These are phyloP conservation scores for Ranitomeya variabilis DNA, from an alignment of 2,113 vertebrate genomes.

Conservation along the genomic window DNA sequence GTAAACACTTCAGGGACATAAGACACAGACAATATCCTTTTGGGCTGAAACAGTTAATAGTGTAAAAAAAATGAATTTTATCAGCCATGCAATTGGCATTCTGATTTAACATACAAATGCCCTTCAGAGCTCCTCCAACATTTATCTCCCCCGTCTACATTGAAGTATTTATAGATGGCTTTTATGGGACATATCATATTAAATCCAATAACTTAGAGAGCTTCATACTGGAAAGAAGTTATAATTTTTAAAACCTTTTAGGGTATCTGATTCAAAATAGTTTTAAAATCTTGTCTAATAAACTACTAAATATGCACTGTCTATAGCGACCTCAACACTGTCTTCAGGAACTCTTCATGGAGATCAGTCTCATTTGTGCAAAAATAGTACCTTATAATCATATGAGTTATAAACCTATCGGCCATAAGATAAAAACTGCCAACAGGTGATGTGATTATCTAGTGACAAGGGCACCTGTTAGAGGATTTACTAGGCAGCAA, in stretches of 20 bases:
- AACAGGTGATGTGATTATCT: neutral
- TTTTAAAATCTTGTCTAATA: neutral
- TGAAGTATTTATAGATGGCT: neutral
- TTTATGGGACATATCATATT: neutral
- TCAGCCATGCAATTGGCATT: constrained; percentile 32
- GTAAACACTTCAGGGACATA: constrained; percentile 40
- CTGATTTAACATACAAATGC: constrained; percentile 5
- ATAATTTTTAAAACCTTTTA: neutral
- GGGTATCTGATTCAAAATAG: neutral
- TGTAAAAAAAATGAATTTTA: constrained; percentile 26
- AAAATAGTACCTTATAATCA: neutral
- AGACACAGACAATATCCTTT: constrained; percentile 39
- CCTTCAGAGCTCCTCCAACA: constrained; percentile 19
- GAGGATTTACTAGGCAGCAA: neutral
- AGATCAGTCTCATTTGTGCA: neutral
- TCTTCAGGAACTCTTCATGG: neutral
- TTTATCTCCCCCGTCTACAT: constrained; percentile 16
- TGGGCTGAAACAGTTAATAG: constrained; percentile 38
- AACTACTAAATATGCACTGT: neutral
- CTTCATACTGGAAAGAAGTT: neutral
- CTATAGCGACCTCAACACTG: neutral
- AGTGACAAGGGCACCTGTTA: neutral
- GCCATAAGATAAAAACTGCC: neutral
- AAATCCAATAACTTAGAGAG: neutral
- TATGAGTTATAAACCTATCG: neutral